Evolutionary conservation across 1,140 invertebrate genomes (phyloP).

Genomic region (silkworm (Bombyx mori)): DNA sequence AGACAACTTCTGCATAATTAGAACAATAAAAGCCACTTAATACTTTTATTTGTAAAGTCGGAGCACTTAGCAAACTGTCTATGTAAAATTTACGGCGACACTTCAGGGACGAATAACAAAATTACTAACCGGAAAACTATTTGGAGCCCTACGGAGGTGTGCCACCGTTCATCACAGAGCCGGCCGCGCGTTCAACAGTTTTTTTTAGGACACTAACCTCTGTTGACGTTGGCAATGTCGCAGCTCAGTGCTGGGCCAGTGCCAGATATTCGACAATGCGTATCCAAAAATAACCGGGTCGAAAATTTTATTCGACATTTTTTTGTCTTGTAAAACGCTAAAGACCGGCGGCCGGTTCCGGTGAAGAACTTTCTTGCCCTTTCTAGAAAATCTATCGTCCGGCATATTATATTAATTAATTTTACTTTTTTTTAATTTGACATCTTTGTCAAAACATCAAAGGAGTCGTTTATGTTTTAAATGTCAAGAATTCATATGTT

Average conservation of each 20-base stretch:
- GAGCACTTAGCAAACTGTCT: too few relatives aligned
- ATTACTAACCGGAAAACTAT: too few relatives aligned
- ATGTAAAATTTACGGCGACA: too few relatives aligned
- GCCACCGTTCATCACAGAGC: slow-evolving; percentile 28
- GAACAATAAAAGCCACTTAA: too few relatives aligned
- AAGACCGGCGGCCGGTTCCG: slow-evolving; percentile 8
- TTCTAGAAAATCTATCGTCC: neutral
- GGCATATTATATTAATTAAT: neutral
- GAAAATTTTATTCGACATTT: slow-evolving; percentile 40
- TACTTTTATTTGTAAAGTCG: too few relatives aligned
- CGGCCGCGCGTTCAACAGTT: slow-evolving; percentile 35
- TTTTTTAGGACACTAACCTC: slow-evolving; percentile 63
- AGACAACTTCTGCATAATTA: too few relatives aligned
- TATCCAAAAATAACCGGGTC: slow-evolving; percentile 48
- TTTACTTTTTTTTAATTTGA: slow-evolving; percentile 8
- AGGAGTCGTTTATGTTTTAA: too few relatives aligned
- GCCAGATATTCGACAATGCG: slow-evolving; percentile 65
- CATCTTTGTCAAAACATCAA: slow-evolving; percentile 2
- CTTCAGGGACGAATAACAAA: too few relatives aligned
- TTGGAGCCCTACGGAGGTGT: slow-evolving; percentile 2
- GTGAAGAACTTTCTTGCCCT: slow-evolving; percentile 1
- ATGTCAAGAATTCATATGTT: too few relatives aligned
- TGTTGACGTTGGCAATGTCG: slow-evolving; percentile 61
- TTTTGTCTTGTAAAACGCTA: slow-evolving; percentile 28
- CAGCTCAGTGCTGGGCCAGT: slow-evolving; percentile 44